A percentile compares a stretch with the other conserved stretches of the same genome.
Evolutionary conservation across 2,113 vertebrate genomes (phyloP).

Genomic region (Athene cunicularia): DNA sequence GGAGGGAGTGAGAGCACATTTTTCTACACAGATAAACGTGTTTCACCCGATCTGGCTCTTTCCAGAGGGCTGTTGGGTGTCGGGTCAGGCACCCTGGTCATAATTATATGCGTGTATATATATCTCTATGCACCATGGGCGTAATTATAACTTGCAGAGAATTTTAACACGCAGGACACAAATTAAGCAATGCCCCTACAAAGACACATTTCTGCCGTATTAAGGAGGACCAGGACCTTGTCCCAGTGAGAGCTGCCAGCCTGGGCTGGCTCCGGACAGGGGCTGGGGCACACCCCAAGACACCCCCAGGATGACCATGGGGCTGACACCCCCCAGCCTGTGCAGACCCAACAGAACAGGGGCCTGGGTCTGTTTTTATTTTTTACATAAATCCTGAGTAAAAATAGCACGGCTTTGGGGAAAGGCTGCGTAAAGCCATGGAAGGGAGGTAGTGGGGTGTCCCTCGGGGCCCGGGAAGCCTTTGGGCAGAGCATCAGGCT

Average conservation of each 20-base stretch:
- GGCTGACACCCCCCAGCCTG: accelerated
- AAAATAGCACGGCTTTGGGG: background rate
- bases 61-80: background rate
- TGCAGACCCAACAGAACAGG: accelerated
- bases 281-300: background rate
- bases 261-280: accelerated
- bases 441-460: background rate
- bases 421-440: accelerated
- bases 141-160: background rate
- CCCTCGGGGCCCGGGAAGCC: background rate
- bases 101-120: too few species aligned
- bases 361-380: too few species aligned
- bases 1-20: background rate
- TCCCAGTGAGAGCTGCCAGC: background rate
- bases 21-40: accelerated
- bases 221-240: background rate
- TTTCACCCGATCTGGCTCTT: accelerated
- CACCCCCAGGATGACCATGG: background rate
- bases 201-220: accelerated
- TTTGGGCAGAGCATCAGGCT: background rate
- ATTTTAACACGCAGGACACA: background rate
- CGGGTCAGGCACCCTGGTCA: background rate
- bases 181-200: background rate
- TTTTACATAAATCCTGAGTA: accelerated
- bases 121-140: too few species aligned